These are phyloP conservation scores for Ciconia maguari DNA, from an alignment of 2,113 vertebrate genomes.

Conservation along the genomic window DNA sequence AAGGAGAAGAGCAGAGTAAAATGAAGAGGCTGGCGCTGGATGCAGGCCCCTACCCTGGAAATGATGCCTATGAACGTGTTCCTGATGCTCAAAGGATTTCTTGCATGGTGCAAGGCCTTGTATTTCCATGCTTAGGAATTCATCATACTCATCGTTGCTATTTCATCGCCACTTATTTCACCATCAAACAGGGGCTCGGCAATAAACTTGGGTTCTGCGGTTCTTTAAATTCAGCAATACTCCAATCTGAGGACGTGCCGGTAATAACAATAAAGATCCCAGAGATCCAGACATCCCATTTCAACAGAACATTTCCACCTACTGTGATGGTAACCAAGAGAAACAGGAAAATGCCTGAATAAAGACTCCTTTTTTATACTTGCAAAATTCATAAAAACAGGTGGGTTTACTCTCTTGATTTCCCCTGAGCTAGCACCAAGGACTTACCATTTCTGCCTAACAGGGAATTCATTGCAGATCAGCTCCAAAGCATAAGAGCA, in stretches of 20 bases:
- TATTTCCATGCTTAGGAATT: not conserved
- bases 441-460: not conserved
- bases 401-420: not conserved
- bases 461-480: not conserved
- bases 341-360: not conserved
- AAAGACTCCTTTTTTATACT: not conserved
- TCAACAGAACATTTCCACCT: not conserved
- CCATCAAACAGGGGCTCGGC: not conserved
- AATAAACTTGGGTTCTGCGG: not conserved
- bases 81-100: not conserved
- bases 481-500: not conserved
- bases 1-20: not conserved
- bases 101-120: not conserved
- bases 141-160: rapidly evolving
- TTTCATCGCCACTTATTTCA: not conserved
- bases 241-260: rapidly evolving
- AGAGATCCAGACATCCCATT: not conserved
- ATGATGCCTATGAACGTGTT: rapidly evolving
- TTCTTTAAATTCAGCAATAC: not conserved
- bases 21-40: not conserved
- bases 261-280: not conserved
- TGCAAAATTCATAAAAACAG: not conserved
- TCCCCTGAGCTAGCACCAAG: not conserved
- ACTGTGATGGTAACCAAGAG: not conserved
- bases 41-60: not conserved